Evolutionary conservation across 1,140 invertebrate genomes (phyloP), one percentile per base, ranked within the genome.

Genomic region (Ooceraea biroi): DNA sequence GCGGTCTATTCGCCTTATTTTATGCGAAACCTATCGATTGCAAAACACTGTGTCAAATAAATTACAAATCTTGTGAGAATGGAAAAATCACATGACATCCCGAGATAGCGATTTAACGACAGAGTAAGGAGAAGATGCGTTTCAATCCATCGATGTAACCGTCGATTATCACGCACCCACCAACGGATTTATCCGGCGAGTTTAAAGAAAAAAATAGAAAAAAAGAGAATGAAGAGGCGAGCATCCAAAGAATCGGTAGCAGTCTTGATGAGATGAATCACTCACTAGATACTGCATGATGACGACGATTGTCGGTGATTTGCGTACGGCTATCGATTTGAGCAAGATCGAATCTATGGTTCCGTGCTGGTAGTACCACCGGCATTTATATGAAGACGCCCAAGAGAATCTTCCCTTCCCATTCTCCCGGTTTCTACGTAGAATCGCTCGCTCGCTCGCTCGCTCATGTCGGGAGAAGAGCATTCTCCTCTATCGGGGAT

Each of bases 321-420:
- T 63, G 85, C 84, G 77, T 78, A 48, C 63, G 63, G 11, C 68
- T 87, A 89, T 90, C 85, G 88, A 90, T 92, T 92, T 91, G 87
- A 90, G 91, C 91, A 69, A 91, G 92, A 91, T 91, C 85, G 90
- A 91, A 93, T 91, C 92, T 92, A 90, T 65, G 46, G 61, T 92
- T 90, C 90, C 88, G 85, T 88, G 88, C 90, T 86, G 88, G 88
- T 91, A 90, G 84, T 87, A 88, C 85, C 87, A 76, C 68, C 90
- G 86, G 89, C 91, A 94, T 94, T 94, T 94, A 94, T 94, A 94
- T 90, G 90, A 93, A 93, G 92, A 92, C 89, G 85, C 83, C 74
- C 87, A 86, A 46, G 91, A 92, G 60, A 91, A 92, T 93, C 89
- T 90, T 93, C 92, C 92, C 93, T 91, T 92, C 92, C 92, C 88